phyloP scores from a whole-genome alignment of 2,888 invertebrate genomes.

The Xylocampa areola region DNA sequence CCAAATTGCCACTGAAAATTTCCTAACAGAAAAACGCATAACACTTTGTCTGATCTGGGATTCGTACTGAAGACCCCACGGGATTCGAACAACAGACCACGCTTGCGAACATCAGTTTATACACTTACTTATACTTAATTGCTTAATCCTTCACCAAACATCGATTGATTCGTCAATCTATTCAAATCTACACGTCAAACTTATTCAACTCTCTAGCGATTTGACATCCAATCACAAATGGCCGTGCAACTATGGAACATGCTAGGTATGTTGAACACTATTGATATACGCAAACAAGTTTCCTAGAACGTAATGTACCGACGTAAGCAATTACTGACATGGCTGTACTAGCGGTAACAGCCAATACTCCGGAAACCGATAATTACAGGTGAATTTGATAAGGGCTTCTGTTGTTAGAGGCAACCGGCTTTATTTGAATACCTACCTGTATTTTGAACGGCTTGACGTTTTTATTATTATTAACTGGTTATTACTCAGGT shows the following conservation, averaged over 20 bases:
- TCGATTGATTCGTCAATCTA: background rate
- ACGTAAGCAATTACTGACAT: constrained; percentile 34
- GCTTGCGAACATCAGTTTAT: background rate
- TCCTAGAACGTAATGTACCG: constrained; percentile 24
- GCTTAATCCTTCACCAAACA: background rate
- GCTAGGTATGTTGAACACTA: constrained; percentile 5
- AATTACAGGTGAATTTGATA: constrained; percentile 30
- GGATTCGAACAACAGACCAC: no score
- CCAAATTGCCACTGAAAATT: no score
- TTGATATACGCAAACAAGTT: constrained; percentile 26
- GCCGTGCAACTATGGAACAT: constrained; percentile 1
- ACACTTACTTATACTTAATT: background rate
- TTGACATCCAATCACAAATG: constrained; percentile 36
- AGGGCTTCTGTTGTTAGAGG: constrained; percentile 6
- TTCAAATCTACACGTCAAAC: constrained; percentile 19
- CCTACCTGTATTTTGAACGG: background rate
- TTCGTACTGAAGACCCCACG: no score
- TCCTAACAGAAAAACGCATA: no score
- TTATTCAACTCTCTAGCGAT: constrained; percentile 18
- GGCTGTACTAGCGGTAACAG: constrained; percentile 18
- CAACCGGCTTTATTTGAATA: constrained; percentile 5
- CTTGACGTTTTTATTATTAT: no score
- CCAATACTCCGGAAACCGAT: constrained; percentile 21
- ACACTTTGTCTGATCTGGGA: no score
- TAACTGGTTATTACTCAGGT: no score